Percentiles rank a stretch among this genome's conserved stretches.
Evolutionary conservation across 2,113 vertebrate genomes (phyloP).

Genomic region (Ochotona curzoniae): DNA sequence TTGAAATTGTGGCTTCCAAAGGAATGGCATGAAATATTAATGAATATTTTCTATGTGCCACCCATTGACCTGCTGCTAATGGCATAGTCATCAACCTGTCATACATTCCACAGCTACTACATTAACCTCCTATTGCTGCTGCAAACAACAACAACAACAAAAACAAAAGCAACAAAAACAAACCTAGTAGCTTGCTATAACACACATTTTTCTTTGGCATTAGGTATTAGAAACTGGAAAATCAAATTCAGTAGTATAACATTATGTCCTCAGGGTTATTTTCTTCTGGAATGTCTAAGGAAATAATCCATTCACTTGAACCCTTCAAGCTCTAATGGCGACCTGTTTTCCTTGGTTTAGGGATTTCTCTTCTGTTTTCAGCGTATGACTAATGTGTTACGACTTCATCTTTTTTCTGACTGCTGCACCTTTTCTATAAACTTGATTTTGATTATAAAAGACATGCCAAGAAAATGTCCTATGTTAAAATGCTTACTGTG

Average conservation of each 20-base stretch:
- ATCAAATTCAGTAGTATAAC: not conserved
- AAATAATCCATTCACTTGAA: rapidly evolving
- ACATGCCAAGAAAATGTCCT: not conserved
- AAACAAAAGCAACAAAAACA: not conserved
- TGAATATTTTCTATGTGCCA: not conserved
- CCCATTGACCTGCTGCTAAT: not conserved
- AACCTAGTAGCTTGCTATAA: not conserved
- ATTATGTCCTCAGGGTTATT: not conserved
- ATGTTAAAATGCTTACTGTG: not conserved
- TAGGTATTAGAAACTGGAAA: not conserved
- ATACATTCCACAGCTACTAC: not conserved
- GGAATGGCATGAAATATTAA: not conserved
- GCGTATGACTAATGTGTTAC: not conserved
- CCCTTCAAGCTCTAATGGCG: not conserved
- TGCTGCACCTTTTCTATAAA: not conserved
- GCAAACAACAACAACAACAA: not conserved
- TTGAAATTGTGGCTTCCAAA: not conserved
- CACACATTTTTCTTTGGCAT: not conserved
- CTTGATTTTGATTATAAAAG: not conserved
- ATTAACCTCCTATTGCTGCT: not conserved
- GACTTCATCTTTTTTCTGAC: not conserved
- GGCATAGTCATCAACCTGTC: not conserved
- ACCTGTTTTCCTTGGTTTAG: not conserved
- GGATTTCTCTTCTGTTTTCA: not conserved
- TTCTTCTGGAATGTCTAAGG: not conserved